Evolutionary conservation across 2,888 invertebrate genomes (phyloP).

Genomic region (Drosophila siamana): DNA sequence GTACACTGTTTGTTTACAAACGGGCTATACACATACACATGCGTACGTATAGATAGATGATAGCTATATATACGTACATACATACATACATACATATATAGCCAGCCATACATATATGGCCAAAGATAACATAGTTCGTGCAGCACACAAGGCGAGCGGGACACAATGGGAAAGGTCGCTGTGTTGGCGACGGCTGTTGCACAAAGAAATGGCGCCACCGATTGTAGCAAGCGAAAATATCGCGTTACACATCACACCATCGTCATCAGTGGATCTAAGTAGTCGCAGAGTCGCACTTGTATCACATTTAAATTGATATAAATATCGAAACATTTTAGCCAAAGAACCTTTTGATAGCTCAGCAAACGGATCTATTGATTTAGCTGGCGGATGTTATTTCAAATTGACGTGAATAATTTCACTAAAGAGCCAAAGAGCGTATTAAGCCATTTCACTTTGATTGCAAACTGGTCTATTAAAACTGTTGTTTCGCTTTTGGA

Average conservation of each 20-base stretch:
- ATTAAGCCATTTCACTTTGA: not conserved
- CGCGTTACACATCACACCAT: slow-evolving; percentile 45
- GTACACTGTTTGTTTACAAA: slow-evolving; percentile 57
- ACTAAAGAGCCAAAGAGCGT: not conserved
- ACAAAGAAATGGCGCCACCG: slow-evolving; percentile 61
- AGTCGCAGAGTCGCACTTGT: slow-evolving; percentile 42
- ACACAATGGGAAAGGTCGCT: slow-evolving; percentile 41
- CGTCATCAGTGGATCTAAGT: slow-evolving; percentile 29
- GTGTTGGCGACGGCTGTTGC: slow-evolving; percentile 64
- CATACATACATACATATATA: slow-evolving; percentile 12
- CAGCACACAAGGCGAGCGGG: slow-evolving; percentile 2
- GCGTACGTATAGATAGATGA: not conserved
- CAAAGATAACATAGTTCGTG: slow-evolving; percentile 56
- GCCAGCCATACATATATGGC: slow-evolving; percentile 24
- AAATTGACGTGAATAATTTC: not conserved
- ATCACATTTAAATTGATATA: slow-evolving; percentile 70
- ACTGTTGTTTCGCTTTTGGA: too few species aligned
- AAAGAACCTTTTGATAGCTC: not conserved
- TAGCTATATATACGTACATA: not conserved
- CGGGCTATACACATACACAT: slow-evolving; percentile 35
- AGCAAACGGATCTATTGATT: slow-evolving; percentile 12
- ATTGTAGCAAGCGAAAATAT: slow-evolving; percentile 63
- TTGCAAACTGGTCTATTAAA: not conserved
- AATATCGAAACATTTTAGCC: slow-evolving; percentile 46
- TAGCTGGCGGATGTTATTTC: not conserved